phyloP scores from a whole-genome alignment of 2,113 vertebrate genomes.

The Diadophis punctatus region DNA sequence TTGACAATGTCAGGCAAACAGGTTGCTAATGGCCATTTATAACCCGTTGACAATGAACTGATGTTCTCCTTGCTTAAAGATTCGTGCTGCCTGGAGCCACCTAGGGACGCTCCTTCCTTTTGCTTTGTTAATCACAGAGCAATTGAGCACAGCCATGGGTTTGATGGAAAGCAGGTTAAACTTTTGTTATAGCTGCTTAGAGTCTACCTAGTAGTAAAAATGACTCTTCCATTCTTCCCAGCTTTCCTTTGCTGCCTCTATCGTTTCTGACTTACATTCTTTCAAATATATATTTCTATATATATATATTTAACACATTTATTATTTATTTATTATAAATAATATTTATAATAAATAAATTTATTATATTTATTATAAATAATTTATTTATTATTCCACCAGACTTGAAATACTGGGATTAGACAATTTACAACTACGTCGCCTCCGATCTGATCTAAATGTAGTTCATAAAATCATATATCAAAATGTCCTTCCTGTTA shows the following conservation, averaged over 20 bases:
- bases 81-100: neutral
- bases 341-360: too few species aligned
- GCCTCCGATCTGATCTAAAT: too few species aligned
- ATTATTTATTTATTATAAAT: too few species aligned
- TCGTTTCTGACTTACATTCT: slow-evolving; percentile 30
- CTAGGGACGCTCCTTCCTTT: neutral
- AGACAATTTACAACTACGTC: too few species aligned
- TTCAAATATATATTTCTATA: slow-evolving; percentile 38
- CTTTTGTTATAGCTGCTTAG: neutral
- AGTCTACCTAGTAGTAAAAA: neutral
- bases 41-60: neutral
- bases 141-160: neutral
- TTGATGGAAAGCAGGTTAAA: neutral
- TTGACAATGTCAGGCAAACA: neutral
- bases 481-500: too few species aligned
- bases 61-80: neutral
- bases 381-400: too few species aligned
- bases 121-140: neutral
- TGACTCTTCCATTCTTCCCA: neutral
- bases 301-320: too few species aligned
- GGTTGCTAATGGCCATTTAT: neutral
- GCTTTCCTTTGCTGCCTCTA: neutral
- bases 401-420: too few species aligned
- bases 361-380: too few species aligned
- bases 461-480: too few species aligned